These are phyloP conservation scores for Psittacula echo DNA, from an alignment of 2,797 vertebrate genomes.

Conservation along the genomic window DNA sequence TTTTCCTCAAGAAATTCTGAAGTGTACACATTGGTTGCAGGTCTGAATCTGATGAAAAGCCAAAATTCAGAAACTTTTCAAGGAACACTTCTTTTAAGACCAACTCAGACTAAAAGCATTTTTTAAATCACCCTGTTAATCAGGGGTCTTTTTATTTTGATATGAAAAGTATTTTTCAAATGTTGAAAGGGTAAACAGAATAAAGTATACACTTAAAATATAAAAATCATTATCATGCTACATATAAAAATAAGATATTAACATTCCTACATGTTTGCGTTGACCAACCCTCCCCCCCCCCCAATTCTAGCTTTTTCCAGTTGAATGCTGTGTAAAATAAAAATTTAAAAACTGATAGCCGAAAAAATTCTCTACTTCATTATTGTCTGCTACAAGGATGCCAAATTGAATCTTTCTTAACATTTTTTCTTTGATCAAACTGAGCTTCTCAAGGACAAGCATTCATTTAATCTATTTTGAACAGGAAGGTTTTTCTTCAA, in stretches of 20 bases:
- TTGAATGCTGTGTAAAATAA: background rate
- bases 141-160: background rate
- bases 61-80: background rate
- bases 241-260: background rate
- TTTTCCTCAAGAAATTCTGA: background rate
- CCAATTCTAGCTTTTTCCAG: background rate
- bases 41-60: background rate
- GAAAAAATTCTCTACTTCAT: background rate
- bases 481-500: background rate
- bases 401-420: background rate
- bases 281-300: rapidly evolving
- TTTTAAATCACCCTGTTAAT: background rate
- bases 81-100: background rate
- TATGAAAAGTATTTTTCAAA: background rate
- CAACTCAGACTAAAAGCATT: background rate
- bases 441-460: background rate
- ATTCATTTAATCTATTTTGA: background rate
- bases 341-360: background rate
- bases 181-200: background rate
- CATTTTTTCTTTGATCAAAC: background rate
- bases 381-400: background rate
- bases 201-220: background rate
- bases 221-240: background rate
- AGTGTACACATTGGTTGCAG: background rate
- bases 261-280: background rate